Evolutionary conservation across 2,113 vertebrate genomes (phyloP), one percentile per base, ranked within the genome.

Genomic region (Pungitius pungitius): DNA sequence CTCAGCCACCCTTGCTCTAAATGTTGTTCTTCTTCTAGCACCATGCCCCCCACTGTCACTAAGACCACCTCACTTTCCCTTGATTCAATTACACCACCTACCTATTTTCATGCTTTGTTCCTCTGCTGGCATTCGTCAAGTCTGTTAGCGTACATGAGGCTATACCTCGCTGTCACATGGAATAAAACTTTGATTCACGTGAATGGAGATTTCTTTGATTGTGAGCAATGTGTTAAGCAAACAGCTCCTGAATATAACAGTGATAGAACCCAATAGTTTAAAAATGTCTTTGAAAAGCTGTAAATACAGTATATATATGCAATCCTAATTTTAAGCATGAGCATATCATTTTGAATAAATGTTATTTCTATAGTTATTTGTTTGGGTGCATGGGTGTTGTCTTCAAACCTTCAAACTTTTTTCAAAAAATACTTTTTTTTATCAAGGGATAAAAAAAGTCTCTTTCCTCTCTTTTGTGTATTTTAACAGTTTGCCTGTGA

Each of bases 401-500:
- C 74, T 64, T 54, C 39, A 62, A 39, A 80, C 56, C 58, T 75
- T 63, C 42, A 78, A 64, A 84, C 73, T 81, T 78, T 76, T 69
- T 37, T 26, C 6, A 7, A 20, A 63, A 74, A 85, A 73, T 45
- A 76, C 47, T 87, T 83, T 86, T 30, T 71, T 84, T 90, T 83
- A 67, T 86, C 81, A 49, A 7, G 10, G 11, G 27, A 35, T 35
- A 77, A 56, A 58, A 65, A 71, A 69, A 77, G 42, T 81, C 62
- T 71, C 12, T 84, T 73, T 64, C 75, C 80, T 74, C 66, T 72
- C 70, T 64, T 84, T 87, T 83, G 81, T 78, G 83, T 85, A 69
- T 84, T 80, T 90, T 81, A 78, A 76, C 88, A 90, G 88, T 89
- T 85, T 83, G 78, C 78, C 85, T 85, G 80, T 82, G 81, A 81